These are phyloP conservation scores for Cryptosula pallasiana DNA, from an alignment of 2,888 invertebrate genomes.

Conservation along the genomic window DNA sequence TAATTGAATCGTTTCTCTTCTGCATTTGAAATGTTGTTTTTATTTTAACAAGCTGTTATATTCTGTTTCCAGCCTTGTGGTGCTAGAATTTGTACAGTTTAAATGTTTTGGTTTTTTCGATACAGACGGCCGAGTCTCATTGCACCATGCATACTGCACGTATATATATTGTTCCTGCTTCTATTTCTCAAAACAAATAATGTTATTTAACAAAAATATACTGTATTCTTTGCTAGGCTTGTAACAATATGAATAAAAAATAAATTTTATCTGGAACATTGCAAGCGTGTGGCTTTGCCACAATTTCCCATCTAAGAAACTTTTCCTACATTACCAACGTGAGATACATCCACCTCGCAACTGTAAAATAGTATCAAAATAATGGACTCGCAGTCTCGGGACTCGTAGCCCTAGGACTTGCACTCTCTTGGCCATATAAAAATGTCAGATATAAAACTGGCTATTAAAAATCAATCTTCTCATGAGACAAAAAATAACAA, in stretches of 20 bases:
- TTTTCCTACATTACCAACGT: background rate
- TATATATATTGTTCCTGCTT: too few species aligned
- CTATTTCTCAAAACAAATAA: background rate
- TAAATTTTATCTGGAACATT: conserved; percentile 17
- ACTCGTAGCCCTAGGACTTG: background rate
- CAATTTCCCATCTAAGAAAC: background rate
- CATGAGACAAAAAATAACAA: background rate
- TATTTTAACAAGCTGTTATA: background rate
- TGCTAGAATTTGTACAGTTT: background rate
- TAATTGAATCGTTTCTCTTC: too few species aligned
- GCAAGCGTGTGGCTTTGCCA: conserved; percentile 23
- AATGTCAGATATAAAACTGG: background rate
- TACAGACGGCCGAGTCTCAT: background rate
- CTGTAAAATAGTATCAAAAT: conserved; percentile 22
- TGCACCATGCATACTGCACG: too few species aligned
- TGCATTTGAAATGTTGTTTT: background rate
- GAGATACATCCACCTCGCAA: conserved; percentile 19
- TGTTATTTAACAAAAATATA: background rate
- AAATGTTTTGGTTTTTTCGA: background rate
- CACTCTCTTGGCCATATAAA: background rate
- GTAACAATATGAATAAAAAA: conserved; percentile 21
- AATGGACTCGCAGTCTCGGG: too few species aligned
- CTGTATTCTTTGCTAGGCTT: background rate
- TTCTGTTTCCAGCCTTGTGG: background rate
- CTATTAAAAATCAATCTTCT: background rate